Evolutionary conservation across 2,797 vertebrate species (phyloP).

Genomic region (Muscicapa striata): DNA sequence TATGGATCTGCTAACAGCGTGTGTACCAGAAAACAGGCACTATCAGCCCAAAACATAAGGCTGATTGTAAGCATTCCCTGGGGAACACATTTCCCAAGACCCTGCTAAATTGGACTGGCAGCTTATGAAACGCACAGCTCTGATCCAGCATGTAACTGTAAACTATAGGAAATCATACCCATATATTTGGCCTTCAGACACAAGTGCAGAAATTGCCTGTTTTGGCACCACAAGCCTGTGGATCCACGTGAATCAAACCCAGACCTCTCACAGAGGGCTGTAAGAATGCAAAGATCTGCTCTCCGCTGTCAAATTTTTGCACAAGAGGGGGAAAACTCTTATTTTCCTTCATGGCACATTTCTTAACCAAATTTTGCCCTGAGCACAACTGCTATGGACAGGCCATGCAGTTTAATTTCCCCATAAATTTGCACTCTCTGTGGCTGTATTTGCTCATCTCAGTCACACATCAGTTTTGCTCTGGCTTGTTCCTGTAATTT

Average conservation of each 20-base stretch:
- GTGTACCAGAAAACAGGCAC: slow-evolving; percentile 28
- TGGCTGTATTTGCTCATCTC: neutral
- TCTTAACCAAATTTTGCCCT: neutral
- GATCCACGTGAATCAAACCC: slow-evolving; percentile 56
- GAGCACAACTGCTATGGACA: accelerated
- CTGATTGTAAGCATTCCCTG: slow-evolving; percentile 60
- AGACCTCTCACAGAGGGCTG: slow-evolving; percentile 18
- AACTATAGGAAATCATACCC: slow-evolving; percentile 55
- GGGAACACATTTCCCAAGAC: slow-evolving; percentile 68
- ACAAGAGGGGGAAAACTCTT: neutral
- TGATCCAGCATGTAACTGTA: slow-evolving; percentile 55
- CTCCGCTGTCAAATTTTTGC: neutral
- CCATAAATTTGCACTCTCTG: neutral
- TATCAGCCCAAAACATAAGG: slow-evolving; percentile 60
- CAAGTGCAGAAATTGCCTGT: slow-evolving; percentile 42
- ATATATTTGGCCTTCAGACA: slow-evolving; percentile 65
- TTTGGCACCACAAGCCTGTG: slow-evolving; percentile 47
- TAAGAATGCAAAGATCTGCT: neutral
- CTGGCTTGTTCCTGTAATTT: neutral
- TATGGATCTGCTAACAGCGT: slow-evolving; percentile 57
- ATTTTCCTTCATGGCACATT: neutral
- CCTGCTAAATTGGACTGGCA: slow-evolving; percentile 75
- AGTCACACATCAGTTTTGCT: neutral
- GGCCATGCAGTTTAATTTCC: neutral
- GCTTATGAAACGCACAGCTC: slow-evolving; percentile 55